These are phyloP conservation scores for Mormyrus hasselquistii DNA, from an alignment of 2,797 vertebrate genomes.

Conservation along the genomic window DNA sequence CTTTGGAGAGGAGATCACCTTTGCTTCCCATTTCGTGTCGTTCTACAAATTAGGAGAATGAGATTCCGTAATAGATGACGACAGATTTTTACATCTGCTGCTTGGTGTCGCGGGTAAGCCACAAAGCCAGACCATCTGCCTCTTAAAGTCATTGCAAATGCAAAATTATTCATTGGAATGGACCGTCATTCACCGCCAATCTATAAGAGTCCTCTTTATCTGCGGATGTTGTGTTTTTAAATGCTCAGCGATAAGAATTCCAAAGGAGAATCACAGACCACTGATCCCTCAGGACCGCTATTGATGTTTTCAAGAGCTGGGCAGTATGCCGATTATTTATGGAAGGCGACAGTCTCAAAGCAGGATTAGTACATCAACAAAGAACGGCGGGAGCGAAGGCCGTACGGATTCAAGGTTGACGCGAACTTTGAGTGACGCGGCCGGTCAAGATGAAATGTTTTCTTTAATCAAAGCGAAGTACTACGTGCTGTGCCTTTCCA, in stretches of 20 bases:
- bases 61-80: constrained; percentile 31
- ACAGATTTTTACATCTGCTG: constrained; percentile 32
- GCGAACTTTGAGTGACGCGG: background rate
- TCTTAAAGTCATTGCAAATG: constrained; percentile 36
- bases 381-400: background rate
- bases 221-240: background rate
- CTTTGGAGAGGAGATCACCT: constrained; percentile 18
- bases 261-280: background rate
- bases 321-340: background rate
- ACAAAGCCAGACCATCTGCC: constrained; percentile 21
- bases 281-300: background rate
- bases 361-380: constrained; percentile 3
- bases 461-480: background rate
- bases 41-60: constrained; percentile 32
- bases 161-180: constrained; percentile 41
- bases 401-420: background rate
- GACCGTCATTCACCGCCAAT: constrained; percentile 1
- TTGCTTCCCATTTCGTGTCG: constrained; percentile 28
- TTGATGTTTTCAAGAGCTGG: background rate
- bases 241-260: background rate
- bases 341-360: background rate
- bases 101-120: constrained; percentile 32
- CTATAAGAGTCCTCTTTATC: background rate
- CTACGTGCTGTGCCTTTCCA: background rate
- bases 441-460: background rate